phyloP scores from a whole-genome alignment of 2,888 invertebrate species.

The Crocallis elinguaria region DNA sequence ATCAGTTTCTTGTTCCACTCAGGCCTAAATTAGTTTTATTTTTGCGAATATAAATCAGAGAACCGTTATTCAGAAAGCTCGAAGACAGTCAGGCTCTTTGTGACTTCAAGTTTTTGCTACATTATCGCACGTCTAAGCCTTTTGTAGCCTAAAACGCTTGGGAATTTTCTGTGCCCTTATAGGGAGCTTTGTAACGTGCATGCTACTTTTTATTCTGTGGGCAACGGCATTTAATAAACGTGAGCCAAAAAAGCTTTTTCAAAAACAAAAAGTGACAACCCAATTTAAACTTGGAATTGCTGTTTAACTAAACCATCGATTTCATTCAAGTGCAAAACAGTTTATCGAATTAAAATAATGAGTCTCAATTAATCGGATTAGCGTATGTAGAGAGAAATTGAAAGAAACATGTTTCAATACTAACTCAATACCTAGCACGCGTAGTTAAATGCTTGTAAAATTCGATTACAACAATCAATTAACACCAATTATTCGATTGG shows the following conservation, averaged over 20 bases:
- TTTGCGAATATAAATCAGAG: slow-evolving; percentile 59
- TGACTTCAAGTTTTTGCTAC: slow-evolving; percentile 61
- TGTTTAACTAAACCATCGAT: background rate
- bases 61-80: slow-evolving; percentile 61
- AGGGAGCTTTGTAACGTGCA: slow-evolving; percentile 18
- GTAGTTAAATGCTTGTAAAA: slow-evolving; percentile 34
- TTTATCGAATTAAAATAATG: slow-evolving; percentile 1
- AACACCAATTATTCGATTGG: slow-evolving; percentile 36
- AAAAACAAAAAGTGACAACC: background rate
- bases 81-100: slow-evolving; percentile 54
- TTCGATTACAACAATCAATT: slow-evolving; percentile 35
- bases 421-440: slow-evolving; percentile 20
- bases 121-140: slow-evolving; percentile 48
- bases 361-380: slow-evolving; percentile 16
- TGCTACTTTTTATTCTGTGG: slow-evolving; percentile 3
- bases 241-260: background rate
- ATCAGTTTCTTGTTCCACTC: slow-evolving; percentile 8
- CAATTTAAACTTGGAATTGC: background rate
- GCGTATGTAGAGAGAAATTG: slow-evolving; percentile 10
- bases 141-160: slow-evolving; percentile 23
- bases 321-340: background rate
- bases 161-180: slow-evolving; percentile 26
- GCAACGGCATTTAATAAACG: slow-evolving; percentile 17
- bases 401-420: slow-evolving; percentile 19
- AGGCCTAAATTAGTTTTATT: slow-evolving; percentile 46